Evolutionary conservation across 2,888 invertebrate species (phyloP).

Genomic region (Caenorhabditis becei): DNA sequence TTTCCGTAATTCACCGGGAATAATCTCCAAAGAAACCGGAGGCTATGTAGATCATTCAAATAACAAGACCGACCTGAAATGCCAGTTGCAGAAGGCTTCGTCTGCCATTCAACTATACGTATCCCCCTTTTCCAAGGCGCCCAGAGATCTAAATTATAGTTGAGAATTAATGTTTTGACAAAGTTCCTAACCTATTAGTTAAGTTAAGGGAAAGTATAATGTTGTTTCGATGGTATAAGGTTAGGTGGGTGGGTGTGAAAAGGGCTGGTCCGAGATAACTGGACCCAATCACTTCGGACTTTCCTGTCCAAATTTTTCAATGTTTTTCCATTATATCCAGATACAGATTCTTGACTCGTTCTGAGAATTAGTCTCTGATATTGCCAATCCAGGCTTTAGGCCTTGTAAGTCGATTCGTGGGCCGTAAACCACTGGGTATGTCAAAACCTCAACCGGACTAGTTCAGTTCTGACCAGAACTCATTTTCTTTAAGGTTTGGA

Average conservation of each 20-base stretch:
- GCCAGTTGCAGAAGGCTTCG: conserved; percentile 27
- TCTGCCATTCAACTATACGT: conserved; percentile 5
- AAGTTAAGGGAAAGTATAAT: neutral
- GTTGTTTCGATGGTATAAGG: neutral
- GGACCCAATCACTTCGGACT: neutral
- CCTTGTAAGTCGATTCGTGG: too few species aligned
- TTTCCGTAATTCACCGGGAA: neutral
- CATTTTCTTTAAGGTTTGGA: conserved; percentile 1
- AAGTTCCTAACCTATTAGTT: neutral
- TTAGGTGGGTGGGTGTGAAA: neutral
- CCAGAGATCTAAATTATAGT: conserved; percentile 3
- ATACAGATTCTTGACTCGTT: too few species aligned
- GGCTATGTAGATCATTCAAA: conserved; percentile 16
- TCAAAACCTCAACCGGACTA: too few species aligned
- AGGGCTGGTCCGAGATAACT: neutral
- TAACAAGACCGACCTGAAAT: conserved; percentile 22
- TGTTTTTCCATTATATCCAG: too few species aligned
- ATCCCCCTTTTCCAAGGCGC: too few species aligned
- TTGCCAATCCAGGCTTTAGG: too few species aligned
- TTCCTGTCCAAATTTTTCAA: too few species aligned
- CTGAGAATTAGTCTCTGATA: too few species aligned
- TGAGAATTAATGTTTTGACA: neutral
- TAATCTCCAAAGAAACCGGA: neutral
- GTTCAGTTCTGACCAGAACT: too few species aligned
- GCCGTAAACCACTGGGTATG: too few species aligned